phyloP scores from a whole-genome alignment of 2,797 vertebrate species.

The Etheostoma nigrum region DNA sequence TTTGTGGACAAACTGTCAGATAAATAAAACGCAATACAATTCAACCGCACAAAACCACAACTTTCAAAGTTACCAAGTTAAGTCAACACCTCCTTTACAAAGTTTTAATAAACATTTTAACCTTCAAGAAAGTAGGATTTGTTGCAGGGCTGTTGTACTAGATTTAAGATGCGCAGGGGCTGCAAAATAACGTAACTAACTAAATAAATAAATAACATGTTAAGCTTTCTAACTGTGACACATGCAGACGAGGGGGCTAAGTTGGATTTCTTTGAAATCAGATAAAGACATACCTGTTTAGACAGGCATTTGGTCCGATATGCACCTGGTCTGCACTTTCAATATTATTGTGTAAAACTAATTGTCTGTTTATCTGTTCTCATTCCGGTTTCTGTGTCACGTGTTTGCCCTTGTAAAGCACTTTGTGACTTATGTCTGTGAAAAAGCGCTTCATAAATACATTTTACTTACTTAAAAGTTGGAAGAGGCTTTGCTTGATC shows the following conservation, averaged over 20 bases:
- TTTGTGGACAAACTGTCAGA: neutral
- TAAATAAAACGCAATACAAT: neutral
- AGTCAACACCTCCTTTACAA: neutral
- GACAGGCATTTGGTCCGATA: too few species aligned
- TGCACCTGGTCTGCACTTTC: too few species aligned
- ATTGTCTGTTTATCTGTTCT: too few species aligned
- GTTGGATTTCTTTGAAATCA: too few species aligned
- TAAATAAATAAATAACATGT: neutral
- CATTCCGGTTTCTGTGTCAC: too few species aligned
- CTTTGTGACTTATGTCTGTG: too few species aligned
- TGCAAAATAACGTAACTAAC: neutral
- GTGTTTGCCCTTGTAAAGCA: too few species aligned
- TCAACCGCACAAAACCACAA: neutral
- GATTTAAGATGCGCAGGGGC: too few species aligned
- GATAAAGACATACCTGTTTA: too few species aligned
- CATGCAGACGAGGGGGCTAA: neutral
- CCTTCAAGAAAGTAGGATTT: neutral
- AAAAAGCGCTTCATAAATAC: too few species aligned
- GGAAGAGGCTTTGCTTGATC: conserved; percentile 11
- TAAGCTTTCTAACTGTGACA: neutral
- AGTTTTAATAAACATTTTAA: neutral
- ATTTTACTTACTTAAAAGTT: too few species aligned
- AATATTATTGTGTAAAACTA: too few species aligned
- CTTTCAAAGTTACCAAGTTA: neutral
- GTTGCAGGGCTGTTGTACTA: neutral